Conservation (phyloP, 2,797 vertebrate genomes). For the Megaceryle alcyon region DNA sequence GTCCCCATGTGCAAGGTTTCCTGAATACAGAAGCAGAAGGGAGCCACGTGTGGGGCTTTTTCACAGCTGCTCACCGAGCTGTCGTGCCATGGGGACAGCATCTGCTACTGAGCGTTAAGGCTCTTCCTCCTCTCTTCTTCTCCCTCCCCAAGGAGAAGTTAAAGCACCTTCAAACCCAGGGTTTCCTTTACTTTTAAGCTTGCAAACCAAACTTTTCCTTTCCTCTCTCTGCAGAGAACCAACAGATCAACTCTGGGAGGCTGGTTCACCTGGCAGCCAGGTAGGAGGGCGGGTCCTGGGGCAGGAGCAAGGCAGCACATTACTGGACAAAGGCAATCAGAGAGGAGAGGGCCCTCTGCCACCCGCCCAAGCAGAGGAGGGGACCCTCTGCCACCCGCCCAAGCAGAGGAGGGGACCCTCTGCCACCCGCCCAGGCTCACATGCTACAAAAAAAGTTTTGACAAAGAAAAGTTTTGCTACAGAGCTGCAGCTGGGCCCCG, state of each 20-base stretch:
- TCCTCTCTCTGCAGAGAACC: slow-evolving; percentile 34
- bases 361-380: background rate
- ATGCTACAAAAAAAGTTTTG: background rate
- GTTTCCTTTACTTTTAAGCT: background rate
- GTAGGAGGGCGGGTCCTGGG: slow-evolving; percentile 17
- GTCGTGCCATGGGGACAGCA: background rate
- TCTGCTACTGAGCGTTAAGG: background rate
- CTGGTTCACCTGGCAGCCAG: slow-evolving; percentile 50
- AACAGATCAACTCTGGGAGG: background rate
- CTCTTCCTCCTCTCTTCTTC: background rate
- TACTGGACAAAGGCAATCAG: background rate
- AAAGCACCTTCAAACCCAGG: background rate
- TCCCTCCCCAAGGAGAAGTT: background rate
- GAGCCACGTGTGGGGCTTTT: background rate
- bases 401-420: no score
- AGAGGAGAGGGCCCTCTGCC: background rate
- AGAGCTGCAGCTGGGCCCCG: background rate
- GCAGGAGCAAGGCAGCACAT: background rate
- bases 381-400: background rate
- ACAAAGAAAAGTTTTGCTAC: background rate
- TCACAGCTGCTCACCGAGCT: background rate
- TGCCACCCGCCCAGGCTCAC: background rate
- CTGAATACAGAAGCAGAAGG: background rate
- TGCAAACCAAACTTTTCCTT: background rate
- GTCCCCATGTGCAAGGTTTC: background rate